phyloP scores from a whole-genome alignment of 2,888 invertebrate species.

The Apocheima hispidaria region DNA sequence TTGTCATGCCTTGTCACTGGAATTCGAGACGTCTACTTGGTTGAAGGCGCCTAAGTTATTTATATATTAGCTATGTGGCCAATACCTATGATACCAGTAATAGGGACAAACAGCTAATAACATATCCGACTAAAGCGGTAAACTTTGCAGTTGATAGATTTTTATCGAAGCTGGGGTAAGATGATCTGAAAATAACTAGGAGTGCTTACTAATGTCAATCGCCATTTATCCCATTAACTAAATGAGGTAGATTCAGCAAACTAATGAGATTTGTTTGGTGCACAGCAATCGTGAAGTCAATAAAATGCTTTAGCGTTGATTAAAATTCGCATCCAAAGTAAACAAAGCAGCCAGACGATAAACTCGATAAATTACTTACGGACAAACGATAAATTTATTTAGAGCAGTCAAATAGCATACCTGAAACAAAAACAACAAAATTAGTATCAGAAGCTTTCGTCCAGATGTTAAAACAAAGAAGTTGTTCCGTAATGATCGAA shows the following conservation, averaged over 20 bases:
- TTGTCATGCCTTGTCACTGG: constrained; percentile 49
- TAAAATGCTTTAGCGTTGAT: not conserved
- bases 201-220: not conserved
- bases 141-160: not conserved
- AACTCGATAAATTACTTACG: constrained; percentile 24
- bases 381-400: constrained; percentile 12
- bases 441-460: constrained; percentile 24
- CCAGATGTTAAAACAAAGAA: constrained; percentile 28
- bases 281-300: not conserved
- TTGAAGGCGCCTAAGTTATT: constrained; percentile 16
- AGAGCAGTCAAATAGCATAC: constrained; percentile 33
- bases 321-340: not conserved
- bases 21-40: constrained; percentile 24
- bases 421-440: constrained; percentile 41
- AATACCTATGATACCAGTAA: not conserved
- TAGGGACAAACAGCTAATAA: not conserved
- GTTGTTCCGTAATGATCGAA: constrained; percentile 35
- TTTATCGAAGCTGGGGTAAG: not conserved
- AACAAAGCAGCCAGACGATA: constrained; percentile 11
- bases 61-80: constrained; percentile 6
- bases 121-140: not conserved
- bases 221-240: not conserved
- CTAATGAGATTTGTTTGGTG: not conserved
- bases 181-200: constrained; percentile 5
- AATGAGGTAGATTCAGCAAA: not conserved